Base-by-base conservation (phyloP, 2,113 vertebrate species). In the Thamnaconus septentrionalis region DNA sequence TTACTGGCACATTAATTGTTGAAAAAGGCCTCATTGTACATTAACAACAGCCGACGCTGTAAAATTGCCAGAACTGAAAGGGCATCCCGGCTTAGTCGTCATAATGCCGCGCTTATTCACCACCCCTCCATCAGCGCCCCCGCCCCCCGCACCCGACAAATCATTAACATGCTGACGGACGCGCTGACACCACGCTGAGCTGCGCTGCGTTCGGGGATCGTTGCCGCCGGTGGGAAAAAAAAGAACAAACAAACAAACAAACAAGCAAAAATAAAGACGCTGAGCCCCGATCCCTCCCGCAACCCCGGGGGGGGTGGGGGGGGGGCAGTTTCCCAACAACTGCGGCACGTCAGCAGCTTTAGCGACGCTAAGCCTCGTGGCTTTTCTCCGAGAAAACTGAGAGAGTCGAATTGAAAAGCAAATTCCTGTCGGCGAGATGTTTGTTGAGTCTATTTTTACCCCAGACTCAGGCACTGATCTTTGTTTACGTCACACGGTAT, bases 401-500 rank as follows among this genome's bases (percentile, higher is more conserved):
- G 66, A 80, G 76, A 56, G 41, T 68, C 53, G 66, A 74, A 71
- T 53, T 68, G 43, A 62, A 31, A 69, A 59, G 60, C 61, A 63
- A 78, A 86, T 64, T 82, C 49, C 47, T 60, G 31, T 66, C 71
- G 53, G 59, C 64, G 60, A 74, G 56, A 65, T 65, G 73, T 75
- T 68, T 64, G 51, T 47, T 47, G 6, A 3, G 46, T 47, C 6
- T 47, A 47, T 3, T 47, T 9, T 9, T 9, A 47, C 6, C 46
- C 46, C 5, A 47, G 46, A 7, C 5, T 47, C 18, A 31, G 18
- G 18, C 18, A 31, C 18, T 31, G 18, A 31, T 75, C 71, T 64
- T 69, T 79, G 73, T 82, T 84, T 78, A 82, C 51, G 49, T 64
- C 76, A 69, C 41, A 56, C 6, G 57, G 67, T 80, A 55, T 73